A percentile compares a stretch with the other conserved stretches of the same genome.
Evolutionary conservation across 2,113 vertebrate species (phyloP).

Genomic region (Microcebus griseorufus): DNA sequence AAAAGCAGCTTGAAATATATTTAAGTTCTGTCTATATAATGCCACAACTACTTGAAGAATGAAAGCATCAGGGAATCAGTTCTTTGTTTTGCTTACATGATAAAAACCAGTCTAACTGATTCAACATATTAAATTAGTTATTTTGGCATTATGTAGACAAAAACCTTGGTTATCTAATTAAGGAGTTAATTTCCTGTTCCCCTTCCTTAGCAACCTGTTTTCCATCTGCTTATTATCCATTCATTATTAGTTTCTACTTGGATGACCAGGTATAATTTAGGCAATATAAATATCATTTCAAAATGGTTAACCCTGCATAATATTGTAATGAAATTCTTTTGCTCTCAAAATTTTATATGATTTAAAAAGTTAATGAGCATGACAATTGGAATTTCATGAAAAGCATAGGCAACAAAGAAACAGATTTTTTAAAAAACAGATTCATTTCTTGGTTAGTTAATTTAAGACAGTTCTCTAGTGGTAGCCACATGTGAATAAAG

Average conservation of each 20-base stretch:
- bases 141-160: constrained; percentile 42
- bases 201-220: constrained; percentile 15
- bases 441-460: constrained; percentile 60
- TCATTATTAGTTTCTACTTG: constrained; percentile 46
- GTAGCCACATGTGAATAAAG: background rate
- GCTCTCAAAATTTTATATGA: background rate
- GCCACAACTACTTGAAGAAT: background rate
- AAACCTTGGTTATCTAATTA: constrained; percentile 54
- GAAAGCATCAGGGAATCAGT: background rate
- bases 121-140: constrained; percentile 42
- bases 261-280: constrained; percentile 49
- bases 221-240: constrained; percentile 3
- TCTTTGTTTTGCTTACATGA: constrained; percentile 26
- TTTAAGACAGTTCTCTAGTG: constrained; percentile 43
- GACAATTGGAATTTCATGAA: constrained; percentile 36
- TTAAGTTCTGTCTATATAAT: background rate
- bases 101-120: constrained; percentile 46
- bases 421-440: background rate
- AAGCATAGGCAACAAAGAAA: constrained; percentile 48
- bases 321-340: constrained; percentile 33
- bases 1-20: background rate
- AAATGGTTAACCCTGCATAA: constrained; percentile 42
- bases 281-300: constrained; percentile 36
- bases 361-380: constrained; percentile 54
- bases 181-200: constrained; percentile 30